Conservation (phyloP, 2,113 vertebrate genomes). For the Alethe diademata region DNA sequence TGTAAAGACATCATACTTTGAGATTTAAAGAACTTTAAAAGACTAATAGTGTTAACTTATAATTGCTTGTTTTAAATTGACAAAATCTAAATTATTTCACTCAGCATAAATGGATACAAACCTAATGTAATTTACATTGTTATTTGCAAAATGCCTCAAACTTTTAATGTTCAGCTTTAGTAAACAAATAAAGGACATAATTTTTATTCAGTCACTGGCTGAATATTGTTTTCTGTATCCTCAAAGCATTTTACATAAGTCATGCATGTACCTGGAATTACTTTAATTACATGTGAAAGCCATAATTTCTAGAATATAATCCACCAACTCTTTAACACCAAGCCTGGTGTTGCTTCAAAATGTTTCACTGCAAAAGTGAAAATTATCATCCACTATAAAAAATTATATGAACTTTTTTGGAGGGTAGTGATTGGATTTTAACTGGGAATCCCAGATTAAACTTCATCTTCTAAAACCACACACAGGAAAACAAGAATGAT, state of each 20-base stretch:
- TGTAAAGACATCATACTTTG: neutral
- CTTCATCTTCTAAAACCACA: neutral
- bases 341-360: neutral
- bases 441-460: neutral
- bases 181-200: neutral
- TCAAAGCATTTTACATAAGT: neutral
- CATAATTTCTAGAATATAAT: neutral
- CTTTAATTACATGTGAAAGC: neutral
- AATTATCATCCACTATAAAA: neutral
- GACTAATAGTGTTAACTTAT: neutral
- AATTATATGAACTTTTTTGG: neutral
- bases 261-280: neutral
- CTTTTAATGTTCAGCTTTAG: neutral
- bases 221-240: neutral
- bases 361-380: neutral
- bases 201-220: neutral
- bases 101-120: neutral
- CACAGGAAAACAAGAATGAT: neutral
- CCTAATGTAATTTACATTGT: neutral
- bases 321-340: neutral
- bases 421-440: neutral
- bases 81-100: neutral
- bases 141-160: neutral
- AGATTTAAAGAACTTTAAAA: neutral
- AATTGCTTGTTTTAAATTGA: neutral